These are phyloP conservation scores for Leucopsar rothschildi DNA, from an alignment of 2,113 vertebrate genomes.

Conservation along the genomic window DNA sequence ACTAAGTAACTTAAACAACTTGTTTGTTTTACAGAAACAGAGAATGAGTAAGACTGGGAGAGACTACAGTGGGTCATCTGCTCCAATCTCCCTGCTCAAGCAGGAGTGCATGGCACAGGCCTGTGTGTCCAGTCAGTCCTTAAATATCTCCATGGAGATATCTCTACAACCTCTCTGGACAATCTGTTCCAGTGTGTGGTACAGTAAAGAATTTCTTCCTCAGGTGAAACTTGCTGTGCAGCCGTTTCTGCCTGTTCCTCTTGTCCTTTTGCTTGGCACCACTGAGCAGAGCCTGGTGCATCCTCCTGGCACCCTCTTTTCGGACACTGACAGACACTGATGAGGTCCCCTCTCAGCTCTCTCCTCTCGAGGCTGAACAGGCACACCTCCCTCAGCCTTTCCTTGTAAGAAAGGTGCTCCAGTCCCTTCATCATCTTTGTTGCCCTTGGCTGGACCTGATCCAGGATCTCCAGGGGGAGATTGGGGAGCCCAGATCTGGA, in stretches of 20 bases:
- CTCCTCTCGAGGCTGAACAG: not conserved
- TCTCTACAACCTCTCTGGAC: not conserved
- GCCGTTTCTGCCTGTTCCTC: rapidly evolving
- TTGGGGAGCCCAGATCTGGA: not conserved
- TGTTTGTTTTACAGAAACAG: not conserved
- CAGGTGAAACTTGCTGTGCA: not conserved
- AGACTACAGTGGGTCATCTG: not conserved
- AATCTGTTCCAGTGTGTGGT: not conserved
- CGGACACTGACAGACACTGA: not conserved
- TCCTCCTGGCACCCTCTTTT: not conserved
- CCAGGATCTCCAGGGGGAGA: not conserved
- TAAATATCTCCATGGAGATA: not conserved
- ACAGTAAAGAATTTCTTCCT: not conserved
- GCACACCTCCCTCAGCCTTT: not conserved
- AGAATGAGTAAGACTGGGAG: not conserved
- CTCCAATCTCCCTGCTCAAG: not conserved
- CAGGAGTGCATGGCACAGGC: not conserved
- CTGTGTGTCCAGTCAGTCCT: not conserved
- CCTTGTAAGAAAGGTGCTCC: not conserved
- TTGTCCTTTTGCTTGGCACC: rapidly evolving
- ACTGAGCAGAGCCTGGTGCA: not conserved
- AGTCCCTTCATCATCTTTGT: not conserved
- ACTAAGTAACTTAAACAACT: not conserved
- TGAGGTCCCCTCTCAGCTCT: rapidly evolving
- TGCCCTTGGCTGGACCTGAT: not conserved